Percentiles rank a stretch among this genome's conserved stretches.
Conservation (phyloP, 1,140 invertebrate species). For the Pomacea maculata region DNA sequence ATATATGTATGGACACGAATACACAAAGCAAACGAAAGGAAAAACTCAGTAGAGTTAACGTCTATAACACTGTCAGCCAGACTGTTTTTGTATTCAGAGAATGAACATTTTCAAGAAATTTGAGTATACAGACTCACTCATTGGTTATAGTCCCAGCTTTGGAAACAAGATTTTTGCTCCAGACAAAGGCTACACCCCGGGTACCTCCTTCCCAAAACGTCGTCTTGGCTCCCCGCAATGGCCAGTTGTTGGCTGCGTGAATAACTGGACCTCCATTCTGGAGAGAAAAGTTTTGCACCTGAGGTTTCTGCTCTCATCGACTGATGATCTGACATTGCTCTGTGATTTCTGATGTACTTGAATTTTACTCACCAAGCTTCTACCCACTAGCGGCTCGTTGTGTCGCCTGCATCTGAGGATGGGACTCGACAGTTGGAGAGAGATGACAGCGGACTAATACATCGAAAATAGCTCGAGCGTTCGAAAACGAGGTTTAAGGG, state of each 20-base stretch:
- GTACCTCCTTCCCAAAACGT: slow-evolving; percentile 40
- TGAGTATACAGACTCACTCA: slow-evolving; percentile 12
- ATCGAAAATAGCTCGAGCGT: too few relatives aligned
- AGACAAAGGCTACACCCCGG: slow-evolving; percentile 28
- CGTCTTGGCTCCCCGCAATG: slow-evolving; percentile 33
- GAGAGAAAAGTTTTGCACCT: not conserved
- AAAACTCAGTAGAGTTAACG: too few relatives aligned
- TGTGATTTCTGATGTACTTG: not conserved
- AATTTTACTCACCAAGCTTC: not conserved
- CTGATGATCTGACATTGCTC: too few relatives aligned
- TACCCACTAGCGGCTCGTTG: not conserved
- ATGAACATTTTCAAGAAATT: not conserved
- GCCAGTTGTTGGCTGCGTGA: slow-evolving; percentile 34
- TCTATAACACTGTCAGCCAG: not conserved
- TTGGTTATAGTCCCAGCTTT: slow-evolving; percentile 17
- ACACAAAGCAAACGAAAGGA: not conserved
- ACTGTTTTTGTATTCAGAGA: not conserved
- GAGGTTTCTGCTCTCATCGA: not conserved
- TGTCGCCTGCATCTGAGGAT: not conserved
- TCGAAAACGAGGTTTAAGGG: too few relatives aligned
- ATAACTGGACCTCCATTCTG: slow-evolving; percentile 58
- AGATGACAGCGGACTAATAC: too few relatives aligned
- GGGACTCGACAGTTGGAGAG: not conserved
- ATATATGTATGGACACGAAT: not conserved
- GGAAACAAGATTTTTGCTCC: slow-evolving; percentile 8